These are phyloP conservation scores for Galerucella pusilla DNA, from an alignment of 2,888 invertebrate species.

Conservation along the genomic window DNA sequence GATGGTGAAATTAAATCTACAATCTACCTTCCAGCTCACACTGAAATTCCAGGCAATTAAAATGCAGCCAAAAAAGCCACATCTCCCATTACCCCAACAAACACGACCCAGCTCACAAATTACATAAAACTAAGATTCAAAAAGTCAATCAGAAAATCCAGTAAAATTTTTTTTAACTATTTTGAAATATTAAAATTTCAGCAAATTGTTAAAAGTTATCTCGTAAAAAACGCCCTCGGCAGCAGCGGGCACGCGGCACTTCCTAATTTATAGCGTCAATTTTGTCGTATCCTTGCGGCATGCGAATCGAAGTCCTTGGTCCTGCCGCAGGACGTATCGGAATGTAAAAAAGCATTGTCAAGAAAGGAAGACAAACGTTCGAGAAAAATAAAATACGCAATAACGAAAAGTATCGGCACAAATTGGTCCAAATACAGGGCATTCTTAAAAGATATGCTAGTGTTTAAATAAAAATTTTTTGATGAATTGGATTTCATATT, in stretches of 20 bases:
- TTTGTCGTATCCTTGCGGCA: constrained; percentile 13
- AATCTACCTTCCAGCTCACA: too few relatives aligned
- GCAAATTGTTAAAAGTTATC: constrained; percentile 1
- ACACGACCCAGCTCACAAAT: too few relatives aligned
- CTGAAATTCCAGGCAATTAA: too few relatives aligned
- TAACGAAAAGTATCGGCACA: background rate
- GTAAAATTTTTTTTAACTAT: too few relatives aligned
- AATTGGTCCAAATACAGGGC: background rate
- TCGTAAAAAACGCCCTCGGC: background rate
- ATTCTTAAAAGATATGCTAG: background rate
- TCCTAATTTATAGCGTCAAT: constrained; percentile 13
- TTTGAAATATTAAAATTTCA: background rate
- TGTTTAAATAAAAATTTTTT: background rate
- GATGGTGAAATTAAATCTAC: too few relatives aligned
- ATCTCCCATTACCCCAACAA: too few relatives aligned
- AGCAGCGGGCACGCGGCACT: background rate
- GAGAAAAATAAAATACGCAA: constrained; percentile 7
- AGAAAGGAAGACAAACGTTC: constrained; percentile 10
- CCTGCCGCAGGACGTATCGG: constrained; percentile 52
- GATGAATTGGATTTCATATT: background rate
- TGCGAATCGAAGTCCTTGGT: constrained; percentile 26
- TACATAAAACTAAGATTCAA: too few relatives aligned
- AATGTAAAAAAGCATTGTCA: constrained; percentile 52
- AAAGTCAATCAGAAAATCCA: too few relatives aligned
- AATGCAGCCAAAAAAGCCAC: too few relatives aligned